Evolutionary conservation across 1,140 invertebrate species (phyloP).

Genomic region (Cydia strobilella): DNA sequence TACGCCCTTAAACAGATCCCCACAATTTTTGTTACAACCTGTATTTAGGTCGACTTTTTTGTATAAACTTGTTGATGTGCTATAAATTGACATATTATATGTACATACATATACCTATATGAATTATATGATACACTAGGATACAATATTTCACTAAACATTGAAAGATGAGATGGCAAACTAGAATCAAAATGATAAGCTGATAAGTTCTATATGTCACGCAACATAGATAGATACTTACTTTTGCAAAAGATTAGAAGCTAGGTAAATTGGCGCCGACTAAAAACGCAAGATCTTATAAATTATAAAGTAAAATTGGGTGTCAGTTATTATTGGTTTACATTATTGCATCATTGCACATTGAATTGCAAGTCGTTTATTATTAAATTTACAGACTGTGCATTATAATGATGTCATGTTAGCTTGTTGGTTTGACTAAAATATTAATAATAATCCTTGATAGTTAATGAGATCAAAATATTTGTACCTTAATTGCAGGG

Average conservation of each 20-base stretch:
- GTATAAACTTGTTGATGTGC: too few species aligned
- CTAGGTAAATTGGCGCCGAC: background rate
- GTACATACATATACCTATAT: too few species aligned
- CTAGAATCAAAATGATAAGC: conserved; percentile 1
- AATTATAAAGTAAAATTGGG: background rate
- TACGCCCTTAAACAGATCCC: too few species aligned
- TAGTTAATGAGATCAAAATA: too few species aligned
- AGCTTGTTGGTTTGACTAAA: background rate
- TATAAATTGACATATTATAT: too few species aligned
- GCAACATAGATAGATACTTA: background rate
- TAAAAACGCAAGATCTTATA: background rate
- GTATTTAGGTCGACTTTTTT: too few species aligned
- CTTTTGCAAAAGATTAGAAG: background rate
- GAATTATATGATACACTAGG: too few species aligned
- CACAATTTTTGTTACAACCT: too few species aligned
- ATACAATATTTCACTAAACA: background rate
- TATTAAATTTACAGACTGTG: conserved; percentile 7
- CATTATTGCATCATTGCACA: background rate
- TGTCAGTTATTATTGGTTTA: conserved; percentile 3
- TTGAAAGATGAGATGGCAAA: background rate
- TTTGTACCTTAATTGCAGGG: too few species aligned
- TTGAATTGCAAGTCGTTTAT: background rate
- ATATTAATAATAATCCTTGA: background rate
- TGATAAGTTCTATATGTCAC: conserved; percentile 1
- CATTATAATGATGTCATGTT: conserved; percentile 6